Evolutionary conservation across 2,113 vertebrate genomes (phyloP), one percentile per base, ranked within the genome.

Genomic region (Greenwoodochromis staneri): DNA sequence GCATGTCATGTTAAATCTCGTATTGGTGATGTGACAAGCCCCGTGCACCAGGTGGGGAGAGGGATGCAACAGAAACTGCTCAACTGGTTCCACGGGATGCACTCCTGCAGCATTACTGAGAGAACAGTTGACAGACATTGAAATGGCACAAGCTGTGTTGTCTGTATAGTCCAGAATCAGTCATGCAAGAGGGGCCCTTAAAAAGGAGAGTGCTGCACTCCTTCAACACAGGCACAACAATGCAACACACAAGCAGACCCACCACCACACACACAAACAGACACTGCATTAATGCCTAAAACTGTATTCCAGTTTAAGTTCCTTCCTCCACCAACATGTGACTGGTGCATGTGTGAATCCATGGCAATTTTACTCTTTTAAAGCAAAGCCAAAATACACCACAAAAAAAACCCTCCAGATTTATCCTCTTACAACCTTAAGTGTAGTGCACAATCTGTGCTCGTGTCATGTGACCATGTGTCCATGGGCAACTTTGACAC

Each of bases 41-140:
- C 85, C 14, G 69, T 78, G 86, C 91, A 89, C 91, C 87, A 95
- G 94, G 94, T 94, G 94, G 92, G 90, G 85, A 91, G 53, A 51
- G 90, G 90, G 90, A 92, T 89, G 92, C 81, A 95, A 95, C 78
- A 91, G 85, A 93, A 84, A 91, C 90, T 87, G 94, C 91, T 95
- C 90, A 89, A 93, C 95, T 95, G 94, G 95, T 95, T 95, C 94
- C 85, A 85, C 92, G 10, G 86, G 90, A 91, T 88, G 90, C 85
- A 80, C 91, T 94, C 90, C 93, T 87, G 42, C 53, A 40, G 91
- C 91, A 81, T 91, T 88, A 92, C 85, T 54, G 69, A 86, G 82
- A 89, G 87, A 19, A 90, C 84, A 59, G 63, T 47, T 93, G 93
- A 94, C 91, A 91, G 71, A 88, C 91, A 92, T 78, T 80, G 92